Percentiles rank a stretch among this genome's conserved stretches.
Evolutionary conservation across 2,113 vertebrate species (phyloP).

Genomic region (Caranx ignobilis): DNA sequence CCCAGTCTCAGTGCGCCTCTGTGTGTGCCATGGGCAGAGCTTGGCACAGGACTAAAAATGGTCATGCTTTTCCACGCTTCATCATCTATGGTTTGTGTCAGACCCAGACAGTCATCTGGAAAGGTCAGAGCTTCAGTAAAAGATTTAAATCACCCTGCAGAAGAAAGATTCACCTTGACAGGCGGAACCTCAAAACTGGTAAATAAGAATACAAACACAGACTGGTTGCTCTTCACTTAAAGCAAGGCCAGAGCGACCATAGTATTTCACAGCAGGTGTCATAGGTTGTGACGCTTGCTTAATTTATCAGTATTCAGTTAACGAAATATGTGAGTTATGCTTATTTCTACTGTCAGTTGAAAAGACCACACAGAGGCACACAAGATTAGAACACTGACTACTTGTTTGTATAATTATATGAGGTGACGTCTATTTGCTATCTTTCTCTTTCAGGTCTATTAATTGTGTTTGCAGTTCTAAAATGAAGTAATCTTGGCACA

Average conservation of each 20-base stretch:
- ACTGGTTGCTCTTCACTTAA: slow-evolving; percentile 45
- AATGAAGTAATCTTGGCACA: slow-evolving; percentile 62
- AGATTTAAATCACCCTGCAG: slow-evolving; percentile 79
- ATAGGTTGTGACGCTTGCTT: slow-evolving; percentile 19
- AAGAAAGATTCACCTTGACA: slow-evolving; percentile 83
- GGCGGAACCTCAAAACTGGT: slow-evolving; percentile 73
- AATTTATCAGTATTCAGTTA: slow-evolving; percentile 17
- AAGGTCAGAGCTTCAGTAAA: slow-evolving; percentile 83
- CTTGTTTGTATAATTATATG: slow-evolving; percentile 54
- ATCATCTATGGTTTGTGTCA: slow-evolving; percentile 80
- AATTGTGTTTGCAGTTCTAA: slow-evolving; percentile 62
- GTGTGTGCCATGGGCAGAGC: slow-evolving; percentile 25
- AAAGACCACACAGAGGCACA: neutral
- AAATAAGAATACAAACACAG: slow-evolving; percentile 71
- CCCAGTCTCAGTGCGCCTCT: slow-evolving; percentile 14
- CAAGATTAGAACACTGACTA: neutral
- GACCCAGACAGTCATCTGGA: slow-evolving; percentile 78
- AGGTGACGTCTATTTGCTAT: slow-evolving; percentile 37
- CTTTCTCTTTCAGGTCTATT: slow-evolving; percentile 51
- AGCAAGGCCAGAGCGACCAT: slow-evolving; percentile 50
- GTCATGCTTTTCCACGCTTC: slow-evolving; percentile 64
- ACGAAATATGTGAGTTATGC: neutral
- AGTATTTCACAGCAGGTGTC: slow-evolving; percentile 54
- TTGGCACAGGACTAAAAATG: slow-evolving; percentile 71
- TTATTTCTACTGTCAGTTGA: slow-evolving; percentile 5